phyloP scores from a whole-genome alignment of 2,113 vertebrate genomes.

The Gadus chalcogrammus region DNA sequence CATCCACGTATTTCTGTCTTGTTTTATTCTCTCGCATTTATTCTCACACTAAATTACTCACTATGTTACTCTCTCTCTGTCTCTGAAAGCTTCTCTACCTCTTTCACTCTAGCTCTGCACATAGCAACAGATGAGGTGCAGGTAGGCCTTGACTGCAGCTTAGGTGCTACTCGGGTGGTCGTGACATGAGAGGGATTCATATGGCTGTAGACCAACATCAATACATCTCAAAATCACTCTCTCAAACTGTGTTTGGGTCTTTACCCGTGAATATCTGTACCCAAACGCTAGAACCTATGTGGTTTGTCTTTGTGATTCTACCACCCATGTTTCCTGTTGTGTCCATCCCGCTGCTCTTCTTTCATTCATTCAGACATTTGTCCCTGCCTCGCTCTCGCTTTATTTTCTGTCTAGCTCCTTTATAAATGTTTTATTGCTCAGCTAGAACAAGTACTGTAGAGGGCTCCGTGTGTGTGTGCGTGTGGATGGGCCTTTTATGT shows the following conservation, averaged over 20 bases:
- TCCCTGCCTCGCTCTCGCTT: too few relatives aligned
- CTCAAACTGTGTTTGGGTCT: too few relatives aligned
- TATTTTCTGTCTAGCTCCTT: too few relatives aligned
- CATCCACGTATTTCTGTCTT: background rate
- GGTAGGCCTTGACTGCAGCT: constrained; percentile 28
- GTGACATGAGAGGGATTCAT: background rate
- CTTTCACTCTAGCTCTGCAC: constrained; percentile 6
- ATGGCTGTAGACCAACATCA: background rate
- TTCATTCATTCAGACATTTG: too few relatives aligned
- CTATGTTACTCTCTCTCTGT: background rate
- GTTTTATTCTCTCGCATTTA: background rate
- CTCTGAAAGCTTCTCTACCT: background rate
- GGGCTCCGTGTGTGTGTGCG: background rate
- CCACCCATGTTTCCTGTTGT: too few relatives aligned
- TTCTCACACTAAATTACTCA: background rate
- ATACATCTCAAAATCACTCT: constrained; percentile 4
- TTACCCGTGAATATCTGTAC: too few relatives aligned
- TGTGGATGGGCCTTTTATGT: too few relatives aligned
- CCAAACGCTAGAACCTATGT: too few relatives aligned
- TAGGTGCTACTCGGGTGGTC: constrained; percentile 32
- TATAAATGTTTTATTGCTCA: too few relatives aligned
- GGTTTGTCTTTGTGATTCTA: too few relatives aligned
- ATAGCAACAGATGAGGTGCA: constrained; percentile 44
- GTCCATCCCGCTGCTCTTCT: too few relatives aligned
- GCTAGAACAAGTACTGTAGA: too few relatives aligned